These are phyloP conservation scores for Galagoides demidoff DNA, from an alignment of 2,797 vertebrate genomes.

Conservation along the genomic window DNA sequence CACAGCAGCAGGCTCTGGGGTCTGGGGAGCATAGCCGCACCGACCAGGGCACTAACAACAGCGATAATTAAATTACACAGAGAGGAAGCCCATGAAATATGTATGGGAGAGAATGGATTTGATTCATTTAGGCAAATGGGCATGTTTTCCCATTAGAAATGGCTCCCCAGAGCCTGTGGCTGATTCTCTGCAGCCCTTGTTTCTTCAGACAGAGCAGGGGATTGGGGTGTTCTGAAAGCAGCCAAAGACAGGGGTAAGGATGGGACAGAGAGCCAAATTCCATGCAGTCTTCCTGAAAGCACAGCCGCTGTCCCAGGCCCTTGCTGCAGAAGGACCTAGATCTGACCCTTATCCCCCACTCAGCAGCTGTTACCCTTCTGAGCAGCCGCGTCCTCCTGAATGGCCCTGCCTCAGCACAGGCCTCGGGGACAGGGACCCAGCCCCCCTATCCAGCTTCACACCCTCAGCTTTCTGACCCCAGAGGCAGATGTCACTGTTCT, in stretches of 20 bases:
- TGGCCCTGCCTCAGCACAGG: not conserved
- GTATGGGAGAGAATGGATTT: conserved; percentile 73
- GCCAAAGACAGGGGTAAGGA: not conserved
- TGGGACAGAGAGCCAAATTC: not conserved
- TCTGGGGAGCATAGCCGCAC: conserved; percentile 6
- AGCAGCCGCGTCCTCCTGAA: rapidly evolving
- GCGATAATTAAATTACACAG: conserved; percentile 78
- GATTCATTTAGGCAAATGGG: conserved; percentile 77
- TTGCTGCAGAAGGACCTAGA: rapidly evolving
- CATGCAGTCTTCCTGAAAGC: not conserved
- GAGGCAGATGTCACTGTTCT: not conserved
- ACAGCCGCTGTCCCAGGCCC: not conserved
- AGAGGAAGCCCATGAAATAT: conserved; percentile 77
- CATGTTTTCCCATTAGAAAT: conserved; percentile 69
- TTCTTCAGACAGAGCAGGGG: conserved; percentile 20
- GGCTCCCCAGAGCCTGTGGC: conserved; percentile 37
- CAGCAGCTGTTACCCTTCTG: no score
- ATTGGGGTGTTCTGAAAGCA: not conserved
- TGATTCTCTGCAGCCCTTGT: not conserved
- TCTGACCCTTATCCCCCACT: not conserved
- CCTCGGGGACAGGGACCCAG: not conserved
- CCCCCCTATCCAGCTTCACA: rapidly evolving
- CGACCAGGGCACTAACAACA: conserved; percentile 55
- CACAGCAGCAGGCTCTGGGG: not conserved
- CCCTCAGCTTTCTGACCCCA: not conserved